Base-by-base conservation (phyloP, 2,888 invertebrate genomes). In the Ceramica pisi region DNA sequence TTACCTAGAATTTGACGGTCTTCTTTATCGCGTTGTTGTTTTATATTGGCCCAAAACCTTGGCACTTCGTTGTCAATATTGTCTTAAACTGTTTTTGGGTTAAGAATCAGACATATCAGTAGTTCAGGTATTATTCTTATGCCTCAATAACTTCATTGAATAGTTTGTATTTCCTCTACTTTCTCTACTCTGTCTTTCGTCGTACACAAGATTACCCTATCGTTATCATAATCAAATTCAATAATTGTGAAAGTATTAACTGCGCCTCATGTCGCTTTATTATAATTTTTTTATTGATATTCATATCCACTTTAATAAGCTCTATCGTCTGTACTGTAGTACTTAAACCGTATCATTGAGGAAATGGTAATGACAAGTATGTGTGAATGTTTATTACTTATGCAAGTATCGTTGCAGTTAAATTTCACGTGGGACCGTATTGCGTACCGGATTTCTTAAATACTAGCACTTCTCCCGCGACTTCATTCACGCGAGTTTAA, bases 211-310 rank as follows among this genome's bases (percentile, higher is more conserved):
- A 35, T 55, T 21, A 53, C 57, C 8, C 53, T 53, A 64, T 68
- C 51, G 1, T 35, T 56, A 53, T 38, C 26, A 41, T 77, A 51
- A 64, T 50, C 55, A 65, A 69, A 61, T 53, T 41, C 46, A 65
- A 35, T 77, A 50, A 57, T 50, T 67, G 19, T 70, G 38, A 76
- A 51, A 65, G 26, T 44, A 69, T 64, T 50, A 76, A 50, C 51
- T 51, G 14, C 8, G 35, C 9, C 44, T 48, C 31, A 35, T 81
- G 60, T 51, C 8, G 41, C 21, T 64, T 68, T 64, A 69, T 69
- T 68, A 26, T 56, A 26, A 51, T 62, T 74, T 66, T n/a, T 56
- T 64, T 68, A 23, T 80, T 62, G 16, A 26, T 46, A 62, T 69
- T 69, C 44, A 41, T 61, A 51, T 56, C 51, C 35, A 46, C 1